Percentiles rank a stretch among this genome's conserved stretches.
Conservation (phyloP, 2,888 invertebrate genomes). For the Drosophila picticornis region DNA sequence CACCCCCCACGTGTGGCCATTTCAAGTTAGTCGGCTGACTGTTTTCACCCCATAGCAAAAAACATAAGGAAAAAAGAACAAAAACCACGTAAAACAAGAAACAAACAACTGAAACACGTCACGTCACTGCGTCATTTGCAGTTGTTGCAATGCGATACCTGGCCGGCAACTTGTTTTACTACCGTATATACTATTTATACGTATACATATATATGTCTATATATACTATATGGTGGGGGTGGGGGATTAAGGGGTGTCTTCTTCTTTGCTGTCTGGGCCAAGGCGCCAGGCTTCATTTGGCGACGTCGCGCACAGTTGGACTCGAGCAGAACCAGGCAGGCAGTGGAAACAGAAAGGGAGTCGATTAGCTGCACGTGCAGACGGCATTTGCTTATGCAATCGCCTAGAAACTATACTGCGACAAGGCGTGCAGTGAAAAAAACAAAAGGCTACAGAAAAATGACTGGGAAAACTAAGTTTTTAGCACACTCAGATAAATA, state of each 20-base stretch:
- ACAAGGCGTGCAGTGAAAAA: neutral
- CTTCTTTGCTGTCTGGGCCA: conserved; percentile 47
- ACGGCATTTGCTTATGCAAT: conserved; percentile 62
- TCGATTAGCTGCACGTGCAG: conserved; percentile 55
- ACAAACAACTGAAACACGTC: conserved; percentile 45
- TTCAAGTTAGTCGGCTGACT: conserved; percentile 43
- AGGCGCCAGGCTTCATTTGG: conserved; percentile 65
- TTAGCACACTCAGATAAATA: neutral
- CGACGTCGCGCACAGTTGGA: conserved; percentile 48
- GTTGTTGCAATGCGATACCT: conserved; percentile 58
- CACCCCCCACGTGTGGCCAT: conserved; percentile 30
- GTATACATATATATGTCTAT: conserved; percentile 14
- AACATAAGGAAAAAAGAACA: neutral
- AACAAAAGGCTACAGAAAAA: conserved; percentile 4
- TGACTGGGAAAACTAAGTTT: neutral
- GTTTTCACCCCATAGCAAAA: conserved; percentile 42
- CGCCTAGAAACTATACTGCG: conserved; percentile 41
- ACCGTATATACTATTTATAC: conserved; percentile 18
- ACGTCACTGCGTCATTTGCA: conserved; percentile 69
- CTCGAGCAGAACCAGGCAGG: neutral
- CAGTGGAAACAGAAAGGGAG: conserved; percentile 4
- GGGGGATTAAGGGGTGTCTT: conserved; percentile 6
- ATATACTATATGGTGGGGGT: conserved; percentile 1
- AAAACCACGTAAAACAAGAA: neutral
- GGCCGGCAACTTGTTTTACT: conserved; percentile 29